Evolutionary conservation across 1,140 invertebrate species (phyloP), one percentile per base, ranked within the genome.

Genomic region (Arctopsyche grandis): DNA sequence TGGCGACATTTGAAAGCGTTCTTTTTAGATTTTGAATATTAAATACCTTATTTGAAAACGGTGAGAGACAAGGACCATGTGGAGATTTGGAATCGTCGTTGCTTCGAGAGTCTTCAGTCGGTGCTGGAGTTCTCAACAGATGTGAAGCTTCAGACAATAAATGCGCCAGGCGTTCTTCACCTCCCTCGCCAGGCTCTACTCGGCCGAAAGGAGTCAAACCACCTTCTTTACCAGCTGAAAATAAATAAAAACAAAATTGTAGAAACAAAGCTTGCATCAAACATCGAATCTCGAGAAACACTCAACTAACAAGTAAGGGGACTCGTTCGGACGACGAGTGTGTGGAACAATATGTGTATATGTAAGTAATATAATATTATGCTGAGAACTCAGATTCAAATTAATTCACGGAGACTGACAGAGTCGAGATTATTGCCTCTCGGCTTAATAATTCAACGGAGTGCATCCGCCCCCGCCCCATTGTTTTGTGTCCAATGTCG

Each of bases 101-200:
- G 85, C 92, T 93, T 77, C 91, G 90, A 26, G 90, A 92, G 83
- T 93, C 92, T 75, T 93, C 92, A 66, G 88, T 89, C 76, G 87
- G 84, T 0, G 85, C 85, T 10, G 87, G 87, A 43, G 89, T 89
- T 83, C 91, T 91, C 86, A 91, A 90, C 83, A 94, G 89, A 80
- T 95, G 94, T 24, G 93, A 93, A 1, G 97, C 96, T 85, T 99
- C 97, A 84, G 91, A 96, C 12, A 99, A 91, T 84, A 99, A 98
- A 85, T 98, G 96, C 16, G 94, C 95, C 75, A 99, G 94, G 77
- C 97, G 91, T 84, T 99, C 97, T 84, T 99, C 97, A 43, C 94
- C 96, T 81, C 94, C 93, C 83, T 96, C 95, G 58, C 94, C 93
- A 78, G 94, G 93, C 70, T 94, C 91, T 66, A 91, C 89, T 48